These are phyloP conservation scores for Gallinago media DNA, from an alignment of 2,113 vertebrate genomes.

Conservation along the genomic window DNA sequence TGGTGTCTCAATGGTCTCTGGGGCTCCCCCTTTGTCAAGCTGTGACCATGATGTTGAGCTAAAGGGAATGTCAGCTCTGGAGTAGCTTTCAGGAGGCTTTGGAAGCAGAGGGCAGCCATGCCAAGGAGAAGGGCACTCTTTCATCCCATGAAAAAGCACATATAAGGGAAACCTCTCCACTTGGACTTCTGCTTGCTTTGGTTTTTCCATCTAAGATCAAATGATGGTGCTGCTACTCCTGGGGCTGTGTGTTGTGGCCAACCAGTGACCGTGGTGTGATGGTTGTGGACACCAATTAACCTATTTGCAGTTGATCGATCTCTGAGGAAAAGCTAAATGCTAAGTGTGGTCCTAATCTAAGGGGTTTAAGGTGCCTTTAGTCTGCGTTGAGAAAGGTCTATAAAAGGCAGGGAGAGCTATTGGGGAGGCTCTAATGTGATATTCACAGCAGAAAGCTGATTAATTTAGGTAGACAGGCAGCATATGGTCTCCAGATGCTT, in stretches of 20 bases:
- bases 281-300: neutral
- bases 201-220: neutral
- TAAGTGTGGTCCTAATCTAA: neutral
- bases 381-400: neutral
- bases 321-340: neutral
- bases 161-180: neutral
- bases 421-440: neutral
- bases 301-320: neutral
- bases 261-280: fast-evolving
- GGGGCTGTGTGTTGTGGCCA: neutral
- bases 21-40: neutral
- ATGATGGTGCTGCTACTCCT: neutral
- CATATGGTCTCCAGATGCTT: constrained; percentile 11
- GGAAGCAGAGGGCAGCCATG: neutral
- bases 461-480: neutral
- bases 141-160: neutral
- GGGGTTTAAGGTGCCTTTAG: neutral
- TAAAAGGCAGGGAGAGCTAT: neutral
- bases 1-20: fast-evolving
- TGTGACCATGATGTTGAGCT: neutral
- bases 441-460: neutral
- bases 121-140: neutral
- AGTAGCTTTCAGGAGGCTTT: neutral
- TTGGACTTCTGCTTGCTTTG: neutral
- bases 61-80: neutral